Base-by-base conservation (phyloP, 1,140 invertebrate genomes). In the Drosophila obscura region DNA sequence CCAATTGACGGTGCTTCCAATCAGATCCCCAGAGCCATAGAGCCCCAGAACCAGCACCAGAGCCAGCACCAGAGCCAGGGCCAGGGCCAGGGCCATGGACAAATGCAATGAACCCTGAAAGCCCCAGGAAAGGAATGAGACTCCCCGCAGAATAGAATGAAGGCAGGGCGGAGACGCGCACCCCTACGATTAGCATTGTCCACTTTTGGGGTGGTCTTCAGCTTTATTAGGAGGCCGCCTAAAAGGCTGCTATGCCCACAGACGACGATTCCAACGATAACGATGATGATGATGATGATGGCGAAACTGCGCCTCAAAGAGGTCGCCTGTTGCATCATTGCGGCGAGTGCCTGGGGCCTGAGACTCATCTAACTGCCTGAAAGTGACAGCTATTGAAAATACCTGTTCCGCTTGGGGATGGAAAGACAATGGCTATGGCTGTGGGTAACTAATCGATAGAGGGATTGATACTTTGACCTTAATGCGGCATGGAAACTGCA, bases 391-490 rank as follows among this genome's bases (percentile, higher is more conserved):
- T 19, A 73, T 61, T 61, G 44, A 50, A 35, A 15, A 16, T 43
- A 3, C 7, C 51, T n/a, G 13, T 15, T 16, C 6, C 15, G 19
- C 11, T n/a, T 8, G 45, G 50, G 50, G 11, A 41, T 52, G 46
- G 24, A 13, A 16, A 60, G 35, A 87, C 77, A 87, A 84, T 67
- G 45, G 22, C 22, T 24, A 1, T 1, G 19, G 19, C 44, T 35
- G 8, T 16, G 35, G 57, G n/a, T 46, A n/a, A 24, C n/a, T 19
- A 81, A 74, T 87, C 73, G 78, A 87, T 87, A 66, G 26, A 19
- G 19, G 39, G 69, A 24, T 73, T 73, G 51, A 64, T 73, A 52
- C 71, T 63, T 55, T 73, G 52, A 73, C 51, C 68, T 73, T 73
- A 63, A 51, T 64, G 52, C 66, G 15, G 43, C 9, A 13, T 39